Base-by-base conservation (phyloP, 2,888 invertebrate species). In the Piscicola geometra region DNA sequence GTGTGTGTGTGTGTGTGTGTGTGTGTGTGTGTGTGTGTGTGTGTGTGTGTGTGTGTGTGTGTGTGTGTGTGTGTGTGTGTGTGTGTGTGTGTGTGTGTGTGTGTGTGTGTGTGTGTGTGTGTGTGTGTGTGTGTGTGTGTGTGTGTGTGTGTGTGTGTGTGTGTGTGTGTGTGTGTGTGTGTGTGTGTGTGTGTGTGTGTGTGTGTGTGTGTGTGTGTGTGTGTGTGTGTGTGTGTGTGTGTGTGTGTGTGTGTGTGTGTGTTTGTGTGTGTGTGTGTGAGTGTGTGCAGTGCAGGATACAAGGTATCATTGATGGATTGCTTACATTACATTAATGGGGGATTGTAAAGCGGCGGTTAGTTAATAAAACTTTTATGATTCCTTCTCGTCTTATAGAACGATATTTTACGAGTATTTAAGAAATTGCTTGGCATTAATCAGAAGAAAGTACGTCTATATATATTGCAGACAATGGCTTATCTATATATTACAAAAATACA, bases 41-140 rank as follows among this genome's bases (percentile, higher is more conserved):
- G 69, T 68, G 35, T 68, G 69, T 68, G 69, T 68, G 69, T 18
- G 69, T 32, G 69, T 68, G 69, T 33, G 69, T 68, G 35, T 68
- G 32, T 68, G 69, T 68, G 32, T 68, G 32, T 68, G 32, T 68
- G 69, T 68, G 69, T 68, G 69, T 68, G 35, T 32, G 32, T 68
- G 69, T 32, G 69, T 68, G 69, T 68, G 69, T 68, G 35, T 68
- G 32, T 68, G 69, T 68, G 69, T 68, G 69, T 68, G 69, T 68
- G 35, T 68, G 35, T 68, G 69, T 33, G 69, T 68, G 69, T 68
- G 69, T 68, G 69, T 68, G 32, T 68, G 69, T 68, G 35, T 68
- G 69, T 68, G 35, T 33, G 32, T 68, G 69, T 68, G 69, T 68
- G 69, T 68, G 69, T 68, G 35, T 68, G 32, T 68, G 69, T 68